Conservation (phyloP, 2,888 invertebrate species). For the Caenorhabditis sp. region DNA sequence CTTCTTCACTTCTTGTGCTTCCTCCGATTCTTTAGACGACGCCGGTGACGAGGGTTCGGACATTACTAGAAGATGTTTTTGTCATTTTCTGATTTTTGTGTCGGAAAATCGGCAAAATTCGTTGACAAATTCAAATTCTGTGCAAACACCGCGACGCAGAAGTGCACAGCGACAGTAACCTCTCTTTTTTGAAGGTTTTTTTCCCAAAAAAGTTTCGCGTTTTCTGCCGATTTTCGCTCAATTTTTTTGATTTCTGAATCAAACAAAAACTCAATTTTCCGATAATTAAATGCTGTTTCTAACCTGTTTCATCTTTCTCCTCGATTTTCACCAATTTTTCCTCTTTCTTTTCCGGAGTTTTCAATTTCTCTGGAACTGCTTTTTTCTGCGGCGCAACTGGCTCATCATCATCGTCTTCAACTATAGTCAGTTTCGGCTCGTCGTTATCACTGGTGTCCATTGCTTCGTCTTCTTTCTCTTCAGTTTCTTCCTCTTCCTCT, state of each 20-base stretch:
- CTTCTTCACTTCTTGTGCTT: slow-evolving; percentile 10
- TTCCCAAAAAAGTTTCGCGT: background rate
- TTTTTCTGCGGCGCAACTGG: background rate
- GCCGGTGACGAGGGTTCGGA: slow-evolving; percentile 2
- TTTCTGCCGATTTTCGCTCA: background rate
- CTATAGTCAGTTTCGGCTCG: slow-evolving; percentile 12
- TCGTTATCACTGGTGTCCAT: slow-evolving; percentile 5
- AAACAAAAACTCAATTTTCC: background rate
- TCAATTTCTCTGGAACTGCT: background rate
- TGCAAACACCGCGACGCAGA: slow-evolving; percentile 5
- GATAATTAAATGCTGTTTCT: too few relatives aligned
- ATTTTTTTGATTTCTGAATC: too few relatives aligned
- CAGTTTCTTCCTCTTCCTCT: slow-evolving; percentile 11
- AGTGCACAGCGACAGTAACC: background rate
- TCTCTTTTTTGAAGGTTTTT: slow-evolving; percentile 2
- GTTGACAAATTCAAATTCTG: background rate
- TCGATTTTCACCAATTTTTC: slow-evolving; percentile 30
- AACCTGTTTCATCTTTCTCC: slow-evolving; percentile 15
- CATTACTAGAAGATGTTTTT: background rate
- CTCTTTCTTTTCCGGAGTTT: slow-evolving; percentile 15
- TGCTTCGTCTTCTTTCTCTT: slow-evolving; percentile 13
- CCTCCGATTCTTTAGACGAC: background rate
- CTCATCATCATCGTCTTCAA: slow-evolving; percentile 8
- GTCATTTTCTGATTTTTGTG: too few relatives aligned
- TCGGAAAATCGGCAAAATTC: background rate